A percentile compares a stretch with the other conserved stretches of the same genome.
phyloP scores from a whole-genome alignment of 2,797 vertebrate genomes.

The Rhynchonycteris naso region DNA sequence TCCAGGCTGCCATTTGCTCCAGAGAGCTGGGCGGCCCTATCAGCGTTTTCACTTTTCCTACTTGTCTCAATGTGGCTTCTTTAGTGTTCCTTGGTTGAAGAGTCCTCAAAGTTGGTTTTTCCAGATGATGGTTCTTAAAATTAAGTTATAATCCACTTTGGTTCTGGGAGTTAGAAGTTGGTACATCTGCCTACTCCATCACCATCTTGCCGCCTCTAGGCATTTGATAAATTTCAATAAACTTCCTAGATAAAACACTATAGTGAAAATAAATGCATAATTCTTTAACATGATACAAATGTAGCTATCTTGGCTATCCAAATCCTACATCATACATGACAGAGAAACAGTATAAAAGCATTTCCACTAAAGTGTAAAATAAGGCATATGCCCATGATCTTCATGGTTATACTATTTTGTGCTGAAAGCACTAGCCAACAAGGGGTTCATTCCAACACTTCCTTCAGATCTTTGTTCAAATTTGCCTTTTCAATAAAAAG shows the following conservation, averaged over 20 bases:
- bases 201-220: too few relatives aligned
- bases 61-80: too few relatives aligned
- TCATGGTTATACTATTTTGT: neutral
- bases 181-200: too few relatives aligned
- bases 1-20: too few relatives aligned
- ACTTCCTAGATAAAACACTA: neutral
- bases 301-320: neutral
- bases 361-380: neutral
- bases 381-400: neutral
- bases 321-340: neutral
- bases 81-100: too few relatives aligned
- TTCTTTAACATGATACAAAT: neutral
- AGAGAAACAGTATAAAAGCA: neutral
- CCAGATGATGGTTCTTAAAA: too few relatives aligned
- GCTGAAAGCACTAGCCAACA: neutral
- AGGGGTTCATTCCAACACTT: neutral
- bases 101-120: too few relatives aligned
- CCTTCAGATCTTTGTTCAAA: neutral
- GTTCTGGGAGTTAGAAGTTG: too few relatives aligned
- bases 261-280: conserved; percentile 9
- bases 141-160: too few relatives aligned
- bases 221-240: neutral
- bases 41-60: too few relatives aligned
- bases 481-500: neutral
- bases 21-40: too few relatives aligned